Conservation (phyloP, 2,113 vertebrate species). For the Thermophis baileyi region DNA sequence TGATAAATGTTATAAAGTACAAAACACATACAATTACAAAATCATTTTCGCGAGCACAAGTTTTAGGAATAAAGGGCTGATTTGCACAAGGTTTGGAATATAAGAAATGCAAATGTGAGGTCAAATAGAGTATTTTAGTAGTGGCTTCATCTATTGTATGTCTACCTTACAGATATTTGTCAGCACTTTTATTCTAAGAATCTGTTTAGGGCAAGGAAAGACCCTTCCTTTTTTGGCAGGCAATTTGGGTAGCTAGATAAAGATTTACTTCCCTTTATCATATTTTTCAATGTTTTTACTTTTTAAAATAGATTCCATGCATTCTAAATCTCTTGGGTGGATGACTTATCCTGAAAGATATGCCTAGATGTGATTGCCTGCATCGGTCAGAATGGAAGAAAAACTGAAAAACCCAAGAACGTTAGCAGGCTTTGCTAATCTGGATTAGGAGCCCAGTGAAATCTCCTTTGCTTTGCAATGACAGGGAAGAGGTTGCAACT, state of each 20-base stretch:
- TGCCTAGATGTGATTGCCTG: neutral
- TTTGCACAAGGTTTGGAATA: neutral
- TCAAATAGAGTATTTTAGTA: neutral
- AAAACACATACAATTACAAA: neutral
- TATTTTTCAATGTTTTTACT: neutral
- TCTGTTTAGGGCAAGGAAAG: neutral
- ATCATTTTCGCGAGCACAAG: neutral
- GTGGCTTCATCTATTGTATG: neutral
- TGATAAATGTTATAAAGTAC: neutral
- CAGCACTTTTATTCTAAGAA: neutral
- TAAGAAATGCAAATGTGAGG: neutral
- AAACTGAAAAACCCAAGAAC: neutral
- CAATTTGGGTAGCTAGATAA: neutral
- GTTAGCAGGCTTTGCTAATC: neutral
- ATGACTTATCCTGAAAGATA: neutral
- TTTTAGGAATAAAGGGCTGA: neutral
- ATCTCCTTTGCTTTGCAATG: neutral
- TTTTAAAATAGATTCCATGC: neutral
- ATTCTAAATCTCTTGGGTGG: neutral
- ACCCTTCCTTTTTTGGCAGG: neutral
- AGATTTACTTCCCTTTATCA: neutral
- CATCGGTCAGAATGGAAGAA: neutral
- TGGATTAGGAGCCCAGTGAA: neutral
- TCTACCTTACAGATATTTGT: neutral
- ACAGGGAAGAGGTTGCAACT: neutral